Evolutionary conservation across 1,140 invertebrate species (phyloP).

Genomic region (Drosophila littoralis): DNA sequence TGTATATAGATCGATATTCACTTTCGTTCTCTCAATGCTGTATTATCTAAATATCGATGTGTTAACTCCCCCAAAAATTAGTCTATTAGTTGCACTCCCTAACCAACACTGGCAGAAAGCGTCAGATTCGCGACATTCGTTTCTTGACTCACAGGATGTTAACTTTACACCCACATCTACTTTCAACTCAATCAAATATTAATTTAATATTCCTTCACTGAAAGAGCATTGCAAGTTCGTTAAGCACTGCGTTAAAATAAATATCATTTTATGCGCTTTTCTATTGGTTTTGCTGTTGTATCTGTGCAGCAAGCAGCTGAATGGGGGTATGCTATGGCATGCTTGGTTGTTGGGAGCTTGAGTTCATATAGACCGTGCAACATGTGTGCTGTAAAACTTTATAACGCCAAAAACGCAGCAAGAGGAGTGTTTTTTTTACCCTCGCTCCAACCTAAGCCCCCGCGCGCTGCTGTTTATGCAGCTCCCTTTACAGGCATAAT

Average conservation of each 20-base stretch:
- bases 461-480: background rate
- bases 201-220: background rate
- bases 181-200: no score
- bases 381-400: slow-evolving; percentile 58
- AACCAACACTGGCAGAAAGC: no score
- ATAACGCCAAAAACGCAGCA: slow-evolving; percentile 39
- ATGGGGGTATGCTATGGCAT: background rate
- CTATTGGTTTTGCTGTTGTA: slow-evolving; percentile 18
- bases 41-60: no score
- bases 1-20: no score
- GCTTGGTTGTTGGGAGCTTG: background rate
- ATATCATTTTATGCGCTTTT: slow-evolving; percentile 29
- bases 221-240: slow-evolving; percentile 16
- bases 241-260: background rate
- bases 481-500: slow-evolving; percentile 53
- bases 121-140: no score
- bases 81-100: no score
- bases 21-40: no score
- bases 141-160: no score
- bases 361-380: slow-evolving; percentile 35
- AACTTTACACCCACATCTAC: no score
- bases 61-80: no score
- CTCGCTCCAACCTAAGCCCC: slow-evolving; percentile 3
- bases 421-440: slow-evolving; percentile 4
- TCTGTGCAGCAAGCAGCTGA: slow-evolving; percentile 5